Base-by-base conservation (phyloP, 1,140 invertebrate genomes). In the Anoplophora glabripennis region DNA sequence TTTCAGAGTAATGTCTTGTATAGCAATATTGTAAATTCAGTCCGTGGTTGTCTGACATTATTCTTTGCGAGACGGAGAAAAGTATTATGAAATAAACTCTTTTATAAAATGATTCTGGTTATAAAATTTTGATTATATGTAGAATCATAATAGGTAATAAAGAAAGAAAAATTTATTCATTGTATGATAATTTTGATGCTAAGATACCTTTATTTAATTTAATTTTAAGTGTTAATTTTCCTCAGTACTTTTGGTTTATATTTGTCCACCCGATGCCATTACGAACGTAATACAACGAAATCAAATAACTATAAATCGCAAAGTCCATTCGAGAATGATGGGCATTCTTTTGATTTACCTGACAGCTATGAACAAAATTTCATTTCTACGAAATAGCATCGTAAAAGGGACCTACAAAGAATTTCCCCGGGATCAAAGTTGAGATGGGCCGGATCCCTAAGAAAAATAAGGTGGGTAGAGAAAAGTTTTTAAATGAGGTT, bases 401-500 rank as follows among this genome's bases (percentile, higher is more conserved):
- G 57, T 59, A 63, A 63, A 60, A 46, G 48, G 61, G 55, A 63
- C 44, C 34, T 62, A 62, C 59, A 63, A 63, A 63, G 61, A 59
- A 59, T 63, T 63, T 52, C 37, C 21, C 45, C 42, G 59, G 59
- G 55, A 57, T 59, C 40, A 53, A 42, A 57, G 46, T n/a, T 45
- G 15, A 47, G 44, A 33, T 28, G 45, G 12, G 28, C 47, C 7
- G 18, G 33, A n/a, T 36, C 56, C 35, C 17, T 37, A 44, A 14
- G 11, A 11, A 37, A 52, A 15, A 52, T 21, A 46, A 28, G 44
- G 17, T 46, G 44, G 14, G 37, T 57, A 59, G 49, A 55, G 63
- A 48, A 64, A 55, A 65, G 40, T 56, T 63, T 62, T 45, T 54
- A 66, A 66, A 66, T 66, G 64, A 61, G 64, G 63, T 66, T 66